Percentiles rank a stretch among this genome's conserved stretches.
Conservation (phyloP, 2,888 invertebrate species). For the Apamea epomidion region DNA sequence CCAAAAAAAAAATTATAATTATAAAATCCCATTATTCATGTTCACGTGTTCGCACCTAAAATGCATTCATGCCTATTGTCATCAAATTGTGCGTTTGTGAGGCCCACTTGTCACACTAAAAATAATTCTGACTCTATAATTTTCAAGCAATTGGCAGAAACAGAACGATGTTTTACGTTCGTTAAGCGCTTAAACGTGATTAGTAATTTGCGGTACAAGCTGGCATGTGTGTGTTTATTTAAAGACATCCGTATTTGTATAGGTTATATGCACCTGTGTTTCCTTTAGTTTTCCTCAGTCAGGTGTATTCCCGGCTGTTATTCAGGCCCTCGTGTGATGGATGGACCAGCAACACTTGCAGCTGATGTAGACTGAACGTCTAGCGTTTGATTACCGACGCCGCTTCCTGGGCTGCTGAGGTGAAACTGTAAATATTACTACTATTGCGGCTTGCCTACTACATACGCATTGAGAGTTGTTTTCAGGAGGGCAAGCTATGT, state of each 20-base stretch:
- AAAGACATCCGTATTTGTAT: not conserved
- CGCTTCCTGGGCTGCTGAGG: slow-evolving; percentile 11
- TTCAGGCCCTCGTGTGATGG: slow-evolving; percentile 55
- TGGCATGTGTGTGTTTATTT: too few species aligned
- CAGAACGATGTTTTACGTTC: not conserved
- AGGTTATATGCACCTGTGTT: not conserved
- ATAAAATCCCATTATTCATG: too few species aligned
- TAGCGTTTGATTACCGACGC: slow-evolving; percentile 57
- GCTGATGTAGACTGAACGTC: slow-evolving; percentile 73
- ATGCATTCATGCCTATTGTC: not conserved
- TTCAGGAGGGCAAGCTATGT: not conserved
- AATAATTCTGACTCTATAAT: not conserved
- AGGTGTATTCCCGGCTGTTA: slow-evolving; percentile 46
- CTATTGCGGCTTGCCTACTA: not conserved
- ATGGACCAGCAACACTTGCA: slow-evolving; percentile 71
- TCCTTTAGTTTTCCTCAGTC: not conserved
- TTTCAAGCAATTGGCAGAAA: not conserved
- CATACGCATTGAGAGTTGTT: not conserved
- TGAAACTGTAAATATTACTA: slow-evolving; percentile 24
- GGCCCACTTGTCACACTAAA: not conserved
- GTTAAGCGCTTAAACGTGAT: not conserved
- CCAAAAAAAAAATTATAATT: too few species aligned
- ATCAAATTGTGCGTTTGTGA: not conserved
- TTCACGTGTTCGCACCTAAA: not conserved
- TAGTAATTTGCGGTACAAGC: not conserved